These are phyloP conservation scores for Plectrocnemia conspersa DNA, from an alignment of 1,140 invertebrate genomes.

Conservation along the genomic window DNA sequence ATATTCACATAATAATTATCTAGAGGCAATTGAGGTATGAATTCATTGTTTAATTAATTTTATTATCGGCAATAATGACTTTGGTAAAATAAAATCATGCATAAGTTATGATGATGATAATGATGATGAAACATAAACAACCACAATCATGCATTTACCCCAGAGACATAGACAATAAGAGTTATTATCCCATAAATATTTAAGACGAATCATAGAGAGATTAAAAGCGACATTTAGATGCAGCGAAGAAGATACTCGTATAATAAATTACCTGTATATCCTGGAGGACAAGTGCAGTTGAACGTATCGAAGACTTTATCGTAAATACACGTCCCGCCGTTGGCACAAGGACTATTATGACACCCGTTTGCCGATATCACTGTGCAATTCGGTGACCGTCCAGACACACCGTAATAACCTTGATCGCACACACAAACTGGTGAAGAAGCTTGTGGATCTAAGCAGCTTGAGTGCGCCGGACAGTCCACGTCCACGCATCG, in stretches of 20 bases:
- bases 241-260: slow-evolving; percentile 12
- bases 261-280: slow-evolving; percentile 59
- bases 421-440: slow-evolving; percentile 61
- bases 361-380: slow-evolving; percentile 52
- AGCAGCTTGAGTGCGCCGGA: slow-evolving; percentile 53
- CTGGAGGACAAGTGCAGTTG: slow-evolving; percentile 65
- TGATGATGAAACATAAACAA: too few species aligned
- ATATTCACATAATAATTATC: too few species aligned
- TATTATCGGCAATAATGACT: too few species aligned
- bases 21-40: too few species aligned
- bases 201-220: not conserved
- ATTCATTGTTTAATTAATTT: too few species aligned
- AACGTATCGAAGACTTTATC: slow-evolving; percentile 51
- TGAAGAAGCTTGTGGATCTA: slow-evolving; percentile 41
- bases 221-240: not conserved
- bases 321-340: slow-evolving; percentile 76
- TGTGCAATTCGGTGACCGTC: slow-evolving; percentile 57
- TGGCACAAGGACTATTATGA: slow-evolving; percentile 69
- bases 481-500: slow-evolving; percentile 51
- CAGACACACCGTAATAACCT: slow-evolving; percentile 63
- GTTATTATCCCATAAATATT: not conserved
- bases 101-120: too few species aligned
- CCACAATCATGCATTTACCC: too few species aligned
- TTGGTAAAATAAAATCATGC: too few species aligned
- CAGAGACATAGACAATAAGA: not conserved